Conservation (phyloP, 2,888 invertebrate species). For the Hyposoter dolosus region DNA sequence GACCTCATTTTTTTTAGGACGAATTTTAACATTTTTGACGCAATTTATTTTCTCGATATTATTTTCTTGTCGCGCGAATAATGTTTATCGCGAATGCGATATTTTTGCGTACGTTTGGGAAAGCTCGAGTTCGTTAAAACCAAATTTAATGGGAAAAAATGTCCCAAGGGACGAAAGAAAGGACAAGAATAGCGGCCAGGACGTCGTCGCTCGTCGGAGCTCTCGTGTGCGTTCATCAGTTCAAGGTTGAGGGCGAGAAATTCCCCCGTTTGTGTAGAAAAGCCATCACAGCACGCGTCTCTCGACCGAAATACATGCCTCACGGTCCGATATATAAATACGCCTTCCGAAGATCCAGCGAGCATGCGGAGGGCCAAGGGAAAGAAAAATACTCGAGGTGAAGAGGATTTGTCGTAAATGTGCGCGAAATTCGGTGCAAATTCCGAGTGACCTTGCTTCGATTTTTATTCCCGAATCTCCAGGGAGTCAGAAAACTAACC, state of each 20-base stretch:
- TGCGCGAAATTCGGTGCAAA: constrained; percentile 68
- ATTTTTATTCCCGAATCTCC: constrained; percentile 32
- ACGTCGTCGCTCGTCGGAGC: constrained; percentile 63
- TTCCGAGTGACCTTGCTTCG: constrained; percentile 74
- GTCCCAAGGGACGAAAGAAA: constrained; percentile 50
- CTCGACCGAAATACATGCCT: constrained; percentile 80
- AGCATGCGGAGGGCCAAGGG: constrained; percentile 30
- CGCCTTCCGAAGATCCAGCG: constrained; percentile 63
- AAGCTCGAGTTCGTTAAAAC: constrained; percentile 43
- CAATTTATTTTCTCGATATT: background rate
- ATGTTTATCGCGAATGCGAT: background rate
- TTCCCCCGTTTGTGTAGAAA: constrained; percentile 48
- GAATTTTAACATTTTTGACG: background rate
- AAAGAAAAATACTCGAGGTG: constrained; percentile 51
- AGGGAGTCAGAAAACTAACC: constrained; percentile 3
- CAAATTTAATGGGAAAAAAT: constrained; percentile 26
- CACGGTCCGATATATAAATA: constrained; percentile 78
- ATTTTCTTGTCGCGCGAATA: background rate
- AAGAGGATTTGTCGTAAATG: constrained; percentile 54
- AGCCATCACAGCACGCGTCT: constrained; percentile 59
- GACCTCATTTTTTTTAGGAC: background rate
- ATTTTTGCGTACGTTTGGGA: background rate
- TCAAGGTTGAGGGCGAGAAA: constrained; percentile 82
- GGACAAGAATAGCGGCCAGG: constrained; percentile 70
- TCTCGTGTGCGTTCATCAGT: constrained; percentile 78